Evolutionary conservation across 2,113 vertebrate species (phyloP), one percentile per base, ranked within the genome.

Genomic region (Psettodes erumei): DNA sequence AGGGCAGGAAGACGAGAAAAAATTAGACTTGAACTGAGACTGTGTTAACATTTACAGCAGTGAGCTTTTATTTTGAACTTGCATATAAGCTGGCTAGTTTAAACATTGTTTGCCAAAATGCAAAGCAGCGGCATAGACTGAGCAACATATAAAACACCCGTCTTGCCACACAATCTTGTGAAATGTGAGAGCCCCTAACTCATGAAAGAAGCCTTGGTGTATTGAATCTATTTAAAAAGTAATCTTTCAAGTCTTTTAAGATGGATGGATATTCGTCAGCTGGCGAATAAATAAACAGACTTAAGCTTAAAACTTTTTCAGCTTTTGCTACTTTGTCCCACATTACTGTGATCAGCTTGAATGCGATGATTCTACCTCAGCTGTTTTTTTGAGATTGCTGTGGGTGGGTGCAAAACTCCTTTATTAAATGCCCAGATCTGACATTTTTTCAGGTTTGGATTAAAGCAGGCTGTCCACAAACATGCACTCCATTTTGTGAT

Each of bases 21-120:
- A 79, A 43, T 32, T 25, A 28, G 59, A 79, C n/a, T 33, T 48
- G 62, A 50, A 65, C n/a, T 66, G 58, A 79, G 51, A 79, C 25
- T 55, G 64, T 79, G 54, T 86, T 63, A 79, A 85, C 66, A 76
- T 43, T 83, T 50, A 30, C 10, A 42, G 54, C 48, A 72, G 48
- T 60, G n/a, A 38, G 59, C 38, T 40, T 61, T 59, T 60, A 33
- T 38, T 77, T 40, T 25, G 16, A 54, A 61, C 6, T 4, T 33
- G 33, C 47, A 43, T 23, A 42, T 50, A 21, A 16, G 13, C 45
- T 35, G 21, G 38, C 21, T 25, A 2, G 58, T 70, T 75, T 43
- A 33, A 59, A 62, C 51, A 43, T 15, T n/a, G 37, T 66, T 37
- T 64, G 27, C 19, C 32, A 65, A 83, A 54, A 81, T 58, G 71